Base-by-base conservation (phyloP, 2,113 vertebrate genomes). In the Brachyhypopomus gauderio region DNA sequence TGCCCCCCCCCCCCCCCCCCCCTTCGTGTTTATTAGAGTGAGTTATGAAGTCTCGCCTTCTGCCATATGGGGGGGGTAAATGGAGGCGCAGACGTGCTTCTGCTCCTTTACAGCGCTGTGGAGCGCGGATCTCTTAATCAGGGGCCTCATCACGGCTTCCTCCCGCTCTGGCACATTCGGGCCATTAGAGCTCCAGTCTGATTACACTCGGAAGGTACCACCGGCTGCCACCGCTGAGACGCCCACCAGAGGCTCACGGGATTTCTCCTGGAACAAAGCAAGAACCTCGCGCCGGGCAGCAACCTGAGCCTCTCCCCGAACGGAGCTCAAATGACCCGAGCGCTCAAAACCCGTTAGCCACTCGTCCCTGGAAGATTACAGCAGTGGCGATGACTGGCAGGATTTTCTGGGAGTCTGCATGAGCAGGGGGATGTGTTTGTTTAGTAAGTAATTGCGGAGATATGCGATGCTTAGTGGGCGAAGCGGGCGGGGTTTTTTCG, bases 151-250 rank as follows among this genome's bases (percentile, higher is more conserved):
- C 90, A 93, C 86, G 89, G 89, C 90, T 89, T 89, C 77, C 84
- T 83, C 89, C 89, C 89, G 90, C 90, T 91, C 88, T 88, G 87
- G 88, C 91, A 91, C 91, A 88, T 91, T 91, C 88, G 84, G 87
- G 87, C 91, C 88, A 89, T 92, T 93, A 92, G 87, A 90, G 86
- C 89, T 83, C 5, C 79, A 87, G 86, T 86, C 83, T 89, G 89
- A 93, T 93, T 93, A 92, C 90, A 91, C 89, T 85, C 86, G 86
- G 91, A 92, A 91, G 89, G 91, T 89, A 91, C 87, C 84, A 81
- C 88, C 59, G 72, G 72, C 84, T 83, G 87, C 90, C 85, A 85
- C 84, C 88, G 87, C 75, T 23, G 86, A 86, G 88, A 89, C 89
- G 92, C 91, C 87, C 81, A 84, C 78, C 77, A 83, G 36, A 71